Conservation (phyloP, 2,113 vertebrate species). For the Psilopogon haemacephalus region DNA sequence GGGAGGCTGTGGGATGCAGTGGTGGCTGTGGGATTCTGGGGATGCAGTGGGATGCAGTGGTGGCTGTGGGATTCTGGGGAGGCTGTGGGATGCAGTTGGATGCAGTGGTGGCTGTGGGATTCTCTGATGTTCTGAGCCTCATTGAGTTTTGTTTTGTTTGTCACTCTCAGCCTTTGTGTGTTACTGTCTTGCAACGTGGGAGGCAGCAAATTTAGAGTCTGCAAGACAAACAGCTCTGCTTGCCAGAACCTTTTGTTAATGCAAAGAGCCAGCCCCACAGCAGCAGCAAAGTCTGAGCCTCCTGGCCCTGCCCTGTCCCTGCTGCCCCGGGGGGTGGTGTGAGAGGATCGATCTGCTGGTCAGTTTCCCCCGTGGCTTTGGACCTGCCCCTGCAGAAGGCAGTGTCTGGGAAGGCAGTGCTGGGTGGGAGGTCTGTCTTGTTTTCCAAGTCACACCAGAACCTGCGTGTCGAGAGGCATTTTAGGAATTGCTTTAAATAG, state of each 20-base stretch:
- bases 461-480: rapidly evolving
- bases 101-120: no score
- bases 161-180: not conserved
- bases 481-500: not conserved
- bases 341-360: not conserved
- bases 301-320: not conserved
- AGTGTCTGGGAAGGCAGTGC: rapidly evolving
- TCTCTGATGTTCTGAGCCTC: not conserved
- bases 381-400: not conserved
- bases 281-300: not conserved
- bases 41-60: no score
- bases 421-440: rapidly evolving
- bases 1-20: no score
- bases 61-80: no score
- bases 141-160: not conserved
- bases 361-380: not conserved
- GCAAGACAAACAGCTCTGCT: not conserved
- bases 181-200: not conserved
- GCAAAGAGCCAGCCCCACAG: not conserved
- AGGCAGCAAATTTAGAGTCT: not conserved
- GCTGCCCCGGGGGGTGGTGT: no score
- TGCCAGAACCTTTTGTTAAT: not conserved
- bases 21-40: no score
- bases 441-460: not conserved
- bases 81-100: no score